A percentile compares a stretch with the other conserved stretches of the same genome.
These are phyloP conservation scores for Drosophila persimilis DNA, from an alignment of 1,140 invertebrate genomes.

Conservation along the genomic window DNA sequence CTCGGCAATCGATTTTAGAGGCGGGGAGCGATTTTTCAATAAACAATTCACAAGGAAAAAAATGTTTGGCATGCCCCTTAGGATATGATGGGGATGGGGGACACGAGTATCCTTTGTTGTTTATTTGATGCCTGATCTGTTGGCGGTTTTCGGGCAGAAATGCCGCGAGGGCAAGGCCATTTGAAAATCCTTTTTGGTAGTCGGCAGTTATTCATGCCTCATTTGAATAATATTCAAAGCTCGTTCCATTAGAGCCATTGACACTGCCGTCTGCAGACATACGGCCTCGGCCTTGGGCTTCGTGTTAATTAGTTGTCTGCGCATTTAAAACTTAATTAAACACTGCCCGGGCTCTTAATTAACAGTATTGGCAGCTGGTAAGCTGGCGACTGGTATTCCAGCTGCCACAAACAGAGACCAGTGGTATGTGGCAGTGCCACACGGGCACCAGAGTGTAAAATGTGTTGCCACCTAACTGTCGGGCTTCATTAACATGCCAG, in stretches of 20 bases:
- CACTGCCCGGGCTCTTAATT: constrained; percentile 45
- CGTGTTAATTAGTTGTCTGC: constrained; percentile 61
- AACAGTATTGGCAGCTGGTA: constrained; percentile 52
- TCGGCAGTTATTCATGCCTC: neutral
- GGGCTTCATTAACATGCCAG: constrained; percentile 53
- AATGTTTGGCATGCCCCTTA: constrained; percentile 45
- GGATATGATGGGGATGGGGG: neutral
- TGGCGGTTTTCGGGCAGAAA: constrained; percentile 1
- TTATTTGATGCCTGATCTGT: constrained; percentile 35
- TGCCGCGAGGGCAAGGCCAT: too few relatives aligned
- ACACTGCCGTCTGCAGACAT: constrained; percentile 7
- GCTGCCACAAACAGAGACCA: constrained; percentile 25
- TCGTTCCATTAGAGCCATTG: constrained; percentile 11
- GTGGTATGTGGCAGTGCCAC: constrained; percentile 15
- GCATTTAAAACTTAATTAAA: constrained; percentile 73
- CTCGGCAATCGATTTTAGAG: constrained; percentile 30
- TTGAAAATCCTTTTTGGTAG: too few relatives aligned
- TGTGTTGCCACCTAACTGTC: constrained; percentile 39
- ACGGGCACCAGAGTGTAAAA: constrained; percentile 30
- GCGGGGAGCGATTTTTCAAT: constrained; percentile 42
- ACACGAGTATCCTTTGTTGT: constrained; percentile 30
- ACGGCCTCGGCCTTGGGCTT: constrained; percentile 25
- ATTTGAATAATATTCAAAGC: constrained; percentile 20
- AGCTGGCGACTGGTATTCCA: neutral
- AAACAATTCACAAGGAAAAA: constrained; percentile 40